Conservation (phyloP, 2,113 vertebrate genomes). For the Neomonachus schauinslandi region DNA sequence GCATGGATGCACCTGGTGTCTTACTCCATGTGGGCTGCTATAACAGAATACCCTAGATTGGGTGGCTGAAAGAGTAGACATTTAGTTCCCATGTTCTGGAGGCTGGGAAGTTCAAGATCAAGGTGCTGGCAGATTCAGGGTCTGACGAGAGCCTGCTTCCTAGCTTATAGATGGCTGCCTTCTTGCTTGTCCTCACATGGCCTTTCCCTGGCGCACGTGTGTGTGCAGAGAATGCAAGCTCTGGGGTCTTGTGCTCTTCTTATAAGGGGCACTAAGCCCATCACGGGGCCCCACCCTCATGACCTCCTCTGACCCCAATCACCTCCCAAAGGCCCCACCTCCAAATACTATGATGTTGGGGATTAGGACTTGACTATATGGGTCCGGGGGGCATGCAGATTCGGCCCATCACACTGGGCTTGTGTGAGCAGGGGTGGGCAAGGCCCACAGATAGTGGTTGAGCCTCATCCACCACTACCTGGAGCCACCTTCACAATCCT, state of each 20-base stretch:
- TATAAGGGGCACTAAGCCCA: neutral
- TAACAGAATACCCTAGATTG: neutral
- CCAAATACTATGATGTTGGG: neutral
- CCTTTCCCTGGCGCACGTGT: neutral
- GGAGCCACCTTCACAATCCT: conserved; percentile 54
- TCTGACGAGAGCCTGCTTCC: neutral
- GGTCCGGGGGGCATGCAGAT: neutral
- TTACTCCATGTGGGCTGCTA: neutral
- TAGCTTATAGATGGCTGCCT: neutral
- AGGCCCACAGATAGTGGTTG: too few species aligned
- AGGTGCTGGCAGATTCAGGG: neutral
- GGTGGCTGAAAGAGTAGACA: neutral
- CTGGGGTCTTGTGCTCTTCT: neutral
- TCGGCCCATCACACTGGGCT: neutral
- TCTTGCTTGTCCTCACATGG: neutral
- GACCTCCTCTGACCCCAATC: neutral
- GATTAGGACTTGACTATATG: neutral
- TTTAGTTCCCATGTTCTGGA: neutral
- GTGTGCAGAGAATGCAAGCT: neutral
- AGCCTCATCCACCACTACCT: neutral
- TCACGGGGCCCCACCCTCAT: neutral
- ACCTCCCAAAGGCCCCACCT: neutral
- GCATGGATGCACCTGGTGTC: neutral
- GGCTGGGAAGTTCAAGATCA: neutral
- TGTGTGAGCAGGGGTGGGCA: neutral